A percentile compares a stretch with the other conserved stretches of the same genome.
These are phyloP conservation scores for Agrotis clavis DNA, from an alignment of 2,888 invertebrate genomes.

Conservation along the genomic window DNA sequence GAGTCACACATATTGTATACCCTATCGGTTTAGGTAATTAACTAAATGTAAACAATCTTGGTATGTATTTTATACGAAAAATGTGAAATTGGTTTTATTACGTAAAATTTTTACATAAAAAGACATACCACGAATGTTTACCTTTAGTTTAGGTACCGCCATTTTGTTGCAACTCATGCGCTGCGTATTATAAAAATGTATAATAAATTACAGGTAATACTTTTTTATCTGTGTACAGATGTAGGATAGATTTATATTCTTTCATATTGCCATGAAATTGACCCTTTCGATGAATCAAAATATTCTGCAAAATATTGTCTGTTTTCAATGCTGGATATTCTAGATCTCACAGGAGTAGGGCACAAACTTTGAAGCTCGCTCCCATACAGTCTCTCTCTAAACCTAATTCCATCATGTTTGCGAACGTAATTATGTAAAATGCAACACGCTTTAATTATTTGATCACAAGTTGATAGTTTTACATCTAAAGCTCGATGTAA, in stretches of 20 bases:
- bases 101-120: constrained; percentile 18
- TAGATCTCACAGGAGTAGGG: constrained; percentile 24
- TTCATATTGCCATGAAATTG: constrained; percentile 17
- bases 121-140: too few species aligned
- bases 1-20: not conserved
- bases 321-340: constrained; percentile 27
- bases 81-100: constrained; percentile 8
- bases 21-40: constrained; percentile 9
- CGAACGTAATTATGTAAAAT: too few species aligned
- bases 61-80: constrained; percentile 11
- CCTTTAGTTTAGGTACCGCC: not conserved
- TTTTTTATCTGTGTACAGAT: too few species aligned
- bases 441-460: constrained; percentile 7
- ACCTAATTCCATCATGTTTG: constrained; percentile 5
- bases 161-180: not conserved
- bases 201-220: not conserved
- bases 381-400: not conserved
- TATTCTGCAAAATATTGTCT: constrained; percentile 34
- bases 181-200: not conserved
- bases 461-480: constrained; percentile 26
- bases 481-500: constrained; percentile 33
- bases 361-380: not conserved
- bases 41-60: constrained; percentile 11
- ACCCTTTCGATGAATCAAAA: constrained; percentile 26
- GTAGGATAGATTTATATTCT: constrained; percentile 3